These are phyloP conservation scores for Trichoplusia ni DNA, from an alignment of 1,140 invertebrate genomes.

Conservation along the genomic window DNA sequence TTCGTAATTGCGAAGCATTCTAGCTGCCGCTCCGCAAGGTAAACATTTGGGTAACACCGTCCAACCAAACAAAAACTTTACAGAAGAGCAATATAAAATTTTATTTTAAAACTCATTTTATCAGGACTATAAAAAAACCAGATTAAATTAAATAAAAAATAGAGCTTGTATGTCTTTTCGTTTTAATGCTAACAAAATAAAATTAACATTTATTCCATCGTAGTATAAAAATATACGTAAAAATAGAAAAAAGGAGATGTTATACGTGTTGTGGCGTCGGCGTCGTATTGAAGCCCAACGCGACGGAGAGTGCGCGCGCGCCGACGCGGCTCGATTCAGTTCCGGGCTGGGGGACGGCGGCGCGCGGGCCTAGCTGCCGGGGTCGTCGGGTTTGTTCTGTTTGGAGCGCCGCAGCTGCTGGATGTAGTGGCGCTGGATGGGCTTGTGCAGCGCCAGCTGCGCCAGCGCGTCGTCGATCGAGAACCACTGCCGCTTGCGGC, in stretches of 20 bases:
- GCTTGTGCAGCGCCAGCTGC: slow-evolving; percentile 93
- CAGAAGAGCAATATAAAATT: slow-evolving; percentile 79
- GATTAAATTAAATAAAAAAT: slow-evolving; percentile 72
- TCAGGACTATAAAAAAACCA: slow-evolving; percentile 60
- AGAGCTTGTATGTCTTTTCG: slow-evolving; percentile 78
- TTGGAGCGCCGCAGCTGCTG: slow-evolving; percentile 85
- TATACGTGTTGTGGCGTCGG: slow-evolving; percentile 62
- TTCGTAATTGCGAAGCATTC: background rate
- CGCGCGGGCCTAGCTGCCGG: slow-evolving; percentile 54
- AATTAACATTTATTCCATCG: slow-evolving; percentile 78
- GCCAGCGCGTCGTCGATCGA: slow-evolving; percentile 92
- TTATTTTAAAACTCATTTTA: slow-evolving; percentile 72
- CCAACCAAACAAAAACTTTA: slow-evolving; percentile 51
- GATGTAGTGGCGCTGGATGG: slow-evolving; percentile 93
- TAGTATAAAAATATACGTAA: slow-evolving; percentile 81
- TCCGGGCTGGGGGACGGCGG: slow-evolving; percentile 19
- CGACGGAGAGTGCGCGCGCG: background rate
- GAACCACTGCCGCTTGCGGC: slow-evolving; percentile 96
- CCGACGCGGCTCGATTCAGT: slow-evolving; percentile 16
- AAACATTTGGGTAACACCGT: slow-evolving; percentile 22
- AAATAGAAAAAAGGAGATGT: slow-evolving; percentile 73
- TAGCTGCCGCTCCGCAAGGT: slow-evolving; percentile 5
- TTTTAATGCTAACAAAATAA: slow-evolving; percentile 82
- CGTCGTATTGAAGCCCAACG: slow-evolving; percentile 31
- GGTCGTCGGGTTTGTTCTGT: slow-evolving; percentile 67